Evolutionary conservation across 2,113 vertebrate genomes (phyloP).

Genomic region (Marmota monax): DNA sequence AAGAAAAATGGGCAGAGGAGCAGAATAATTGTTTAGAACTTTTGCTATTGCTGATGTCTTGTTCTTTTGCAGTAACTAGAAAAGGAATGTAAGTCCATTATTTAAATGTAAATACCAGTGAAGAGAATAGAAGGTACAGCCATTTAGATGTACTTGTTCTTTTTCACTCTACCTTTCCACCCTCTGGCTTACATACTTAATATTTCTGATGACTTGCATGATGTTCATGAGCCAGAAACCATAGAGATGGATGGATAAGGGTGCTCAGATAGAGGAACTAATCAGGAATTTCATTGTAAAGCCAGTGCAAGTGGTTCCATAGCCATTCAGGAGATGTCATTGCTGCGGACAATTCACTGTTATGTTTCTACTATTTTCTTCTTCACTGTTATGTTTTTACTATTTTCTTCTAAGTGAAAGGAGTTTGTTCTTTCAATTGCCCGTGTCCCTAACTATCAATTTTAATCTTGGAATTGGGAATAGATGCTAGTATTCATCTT

Average conservation of each 20-base stretch:
- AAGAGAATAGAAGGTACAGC: no score
- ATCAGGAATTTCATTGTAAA: neutral
- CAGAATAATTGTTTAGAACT: no score
- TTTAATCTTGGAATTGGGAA: neutral
- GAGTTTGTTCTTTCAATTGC: neutral
- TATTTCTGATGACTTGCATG: no score
- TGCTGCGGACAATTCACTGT: neutral
- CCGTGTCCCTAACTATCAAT: neutral
- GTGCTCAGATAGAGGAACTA: neutral
- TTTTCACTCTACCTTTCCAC: no score
- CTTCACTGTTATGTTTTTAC: neutral
- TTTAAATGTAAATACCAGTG: no score
- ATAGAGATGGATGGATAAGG: neutral
- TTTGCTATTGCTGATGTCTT: no score
- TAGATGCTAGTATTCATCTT: neutral
- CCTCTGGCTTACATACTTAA: no score
- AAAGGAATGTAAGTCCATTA: no score
- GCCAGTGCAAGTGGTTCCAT: neutral
- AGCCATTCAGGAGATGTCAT: neutral
- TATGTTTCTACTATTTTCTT: neutral
- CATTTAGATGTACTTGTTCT: no score
- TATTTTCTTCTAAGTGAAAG: neutral
- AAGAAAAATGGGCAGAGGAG: no score
- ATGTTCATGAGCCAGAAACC: neutral
- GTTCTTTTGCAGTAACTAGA: no score